Conservation (phyloP, 2,113 vertebrate species). For the Amphiprion ocellaris region DNA sequence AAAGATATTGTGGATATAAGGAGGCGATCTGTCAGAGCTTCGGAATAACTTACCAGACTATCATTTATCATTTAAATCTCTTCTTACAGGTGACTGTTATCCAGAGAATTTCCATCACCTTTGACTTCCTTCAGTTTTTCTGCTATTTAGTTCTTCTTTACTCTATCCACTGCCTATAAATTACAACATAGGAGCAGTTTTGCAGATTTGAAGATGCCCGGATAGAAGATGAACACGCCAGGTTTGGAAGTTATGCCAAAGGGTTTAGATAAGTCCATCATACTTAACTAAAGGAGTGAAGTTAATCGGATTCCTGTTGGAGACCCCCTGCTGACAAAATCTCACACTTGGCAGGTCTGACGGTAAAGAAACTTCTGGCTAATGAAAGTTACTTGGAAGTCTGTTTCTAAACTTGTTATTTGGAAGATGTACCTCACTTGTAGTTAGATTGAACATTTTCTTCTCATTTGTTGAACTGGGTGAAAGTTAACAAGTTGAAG, state of each 20-base stretch:
- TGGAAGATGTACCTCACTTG: background rate
- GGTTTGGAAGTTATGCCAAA: slow-evolving; percentile 19
- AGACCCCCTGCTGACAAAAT: slow-evolving; percentile 66
- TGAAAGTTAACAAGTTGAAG: too few relatives aligned
- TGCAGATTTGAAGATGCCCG: slow-evolving; percentile 21
- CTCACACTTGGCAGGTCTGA: slow-evolving; percentile 47
- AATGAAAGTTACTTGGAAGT: slow-evolving; percentile 1
- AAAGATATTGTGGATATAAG: slow-evolving; percentile 15
- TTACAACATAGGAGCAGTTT: slow-evolving; percentile 11
- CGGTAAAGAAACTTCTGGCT: slow-evolving; percentile 27
- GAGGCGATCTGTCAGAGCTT: background rate
- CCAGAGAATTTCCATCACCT: slow-evolving; percentile 2
- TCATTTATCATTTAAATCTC: slow-evolving; percentile 34
- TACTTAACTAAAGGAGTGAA: slow-evolving; percentile 41
- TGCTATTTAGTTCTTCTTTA: background rate
- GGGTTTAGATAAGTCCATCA: slow-evolving; percentile 52
- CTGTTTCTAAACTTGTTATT: background rate
- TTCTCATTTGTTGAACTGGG: too few relatives aligned
- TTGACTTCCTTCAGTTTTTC: background rate
- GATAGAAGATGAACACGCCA: slow-evolving; percentile 18
- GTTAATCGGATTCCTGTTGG: slow-evolving; percentile 61
- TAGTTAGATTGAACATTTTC: background rate
- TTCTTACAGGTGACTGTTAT: slow-evolving; percentile 12
- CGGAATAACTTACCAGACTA: too few relatives aligned
- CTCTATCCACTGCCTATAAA: background rate